Evolutionary conservation across 2,113 vertebrate species (phyloP), one percentile per base, ranked within the genome.

Genomic region (Xenus cinereus): DNA sequence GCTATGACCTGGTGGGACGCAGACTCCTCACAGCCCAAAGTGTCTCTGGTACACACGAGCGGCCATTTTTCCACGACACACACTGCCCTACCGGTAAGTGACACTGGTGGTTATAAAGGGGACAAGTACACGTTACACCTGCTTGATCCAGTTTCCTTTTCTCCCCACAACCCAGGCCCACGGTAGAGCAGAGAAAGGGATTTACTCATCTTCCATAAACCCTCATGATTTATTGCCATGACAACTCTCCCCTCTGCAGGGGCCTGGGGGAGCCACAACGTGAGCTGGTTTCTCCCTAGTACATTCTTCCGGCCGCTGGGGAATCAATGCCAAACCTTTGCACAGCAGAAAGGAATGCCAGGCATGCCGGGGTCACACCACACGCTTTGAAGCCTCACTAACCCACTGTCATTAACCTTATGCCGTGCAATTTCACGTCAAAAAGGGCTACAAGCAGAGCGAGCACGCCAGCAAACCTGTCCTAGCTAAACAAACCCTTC

Each of bases 321-420:
- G 71, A 95, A 92, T 89, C 7, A 50, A 86, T 90, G 97, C 95
- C 97, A 98, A 98, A 98, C 98, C 98, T 98, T 98, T 98, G 97
- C 98, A 98, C 97, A 98, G 97, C 97, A 93, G 97, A 98, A 96
- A 98, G 98, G 98, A 99, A 99, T 98, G 98, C 94, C 95, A 97
- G 98, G 98, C 97, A 99, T 98, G 98, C 91, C 1, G 94, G 86
- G 97, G 93, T 96, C 98, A 96, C 90, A 93, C 91, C 82, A 97
- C 96, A 96, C 84, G 97, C 98, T 98, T 97, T 98, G 96, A 98
- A 98, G 98, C 84, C 95, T 96, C 93, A 62, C 77, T 97, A 97
- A 98, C 93, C 89, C 91, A 97, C 96, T 98, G 97, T 98, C 95
- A 98, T 97, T 98, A 98, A 98, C 97, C 97, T 98, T 98, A 96